phyloP scores from a whole-genome alignment of 2,888 invertebrate species.

The Erynnis tages region DNA sequence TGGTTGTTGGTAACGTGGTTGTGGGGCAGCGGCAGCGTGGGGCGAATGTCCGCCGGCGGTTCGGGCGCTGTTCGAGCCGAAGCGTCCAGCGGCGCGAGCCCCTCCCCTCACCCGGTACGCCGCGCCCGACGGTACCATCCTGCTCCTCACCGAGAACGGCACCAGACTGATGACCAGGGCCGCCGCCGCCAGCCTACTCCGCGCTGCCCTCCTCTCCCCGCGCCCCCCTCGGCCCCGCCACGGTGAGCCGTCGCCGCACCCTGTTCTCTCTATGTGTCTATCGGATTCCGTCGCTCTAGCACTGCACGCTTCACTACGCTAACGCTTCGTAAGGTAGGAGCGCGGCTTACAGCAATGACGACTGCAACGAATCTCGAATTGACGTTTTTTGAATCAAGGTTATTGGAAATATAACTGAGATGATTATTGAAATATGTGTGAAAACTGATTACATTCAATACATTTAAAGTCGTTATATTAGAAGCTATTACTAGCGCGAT shows the following conservation, averaged over 20 bases:
- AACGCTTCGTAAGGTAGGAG: slow-evolving; percentile 77
- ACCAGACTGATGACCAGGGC: slow-evolving; percentile 81
- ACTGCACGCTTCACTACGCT: slow-evolving; percentile 72
- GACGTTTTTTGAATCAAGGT: background rate
- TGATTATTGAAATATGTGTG: background rate
- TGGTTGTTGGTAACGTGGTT: slow-evolving; percentile 74
- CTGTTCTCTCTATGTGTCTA: slow-evolving; percentile 69
- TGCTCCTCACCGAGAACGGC: slow-evolving; percentile 84
- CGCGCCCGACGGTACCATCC: slow-evolving; percentile 83
- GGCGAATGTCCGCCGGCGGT: slow-evolving; percentile 77
- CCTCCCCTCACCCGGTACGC: slow-evolving; percentile 83
- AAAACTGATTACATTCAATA: background rate
- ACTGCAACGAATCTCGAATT: slow-evolving; percentile 27
- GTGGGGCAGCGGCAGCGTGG: slow-evolving; percentile 77
- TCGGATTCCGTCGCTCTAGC: slow-evolving; percentile 75
- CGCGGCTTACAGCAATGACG: slow-evolving; percentile 43
- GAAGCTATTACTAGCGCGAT: slow-evolving; percentile 11
- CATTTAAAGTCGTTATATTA: slow-evolving; percentile 24
- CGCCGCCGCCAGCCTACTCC: slow-evolving; percentile 78
- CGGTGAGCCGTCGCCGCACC: slow-evolving; percentile 78
- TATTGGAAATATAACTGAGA: background rate
- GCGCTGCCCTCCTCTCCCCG: slow-evolving; percentile 79
- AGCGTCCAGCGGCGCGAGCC: slow-evolving; percentile 64
- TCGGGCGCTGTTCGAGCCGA: slow-evolving; percentile 78
- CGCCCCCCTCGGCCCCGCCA: slow-evolving; percentile 77